Percentiles rank a stretch among this genome's conserved stretches.
These are phyloP conservation scores for Hippasteria phrygiana DNA, from an alignment of 53 echinoderm and acorn worm genomes.

Conservation along the genomic window DNA sequence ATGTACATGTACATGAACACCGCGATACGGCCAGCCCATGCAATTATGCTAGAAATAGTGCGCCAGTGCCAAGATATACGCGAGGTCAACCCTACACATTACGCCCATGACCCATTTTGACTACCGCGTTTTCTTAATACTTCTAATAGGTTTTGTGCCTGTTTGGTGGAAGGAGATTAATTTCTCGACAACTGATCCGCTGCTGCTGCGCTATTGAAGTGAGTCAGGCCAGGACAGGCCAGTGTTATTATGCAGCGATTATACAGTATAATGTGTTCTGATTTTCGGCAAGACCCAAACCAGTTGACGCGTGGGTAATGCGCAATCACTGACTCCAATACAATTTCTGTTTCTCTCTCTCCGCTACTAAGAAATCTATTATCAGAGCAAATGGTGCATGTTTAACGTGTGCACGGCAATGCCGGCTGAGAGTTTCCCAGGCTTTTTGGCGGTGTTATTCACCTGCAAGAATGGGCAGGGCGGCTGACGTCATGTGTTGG, in stretches of 20 bases:
- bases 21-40: not conserved
- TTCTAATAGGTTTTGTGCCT: not conserved
- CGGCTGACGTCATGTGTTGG: slow-evolving; percentile 38
- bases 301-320: slow-evolving; percentile 4
- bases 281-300: not conserved
- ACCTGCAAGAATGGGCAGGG: not conserved
- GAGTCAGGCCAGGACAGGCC: slow-evolving; percentile 17
- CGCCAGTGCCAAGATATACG: too few species aligned
- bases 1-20: not conserved
- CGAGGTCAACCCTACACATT: slow-evolving; percentile 44
- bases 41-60: not conserved
- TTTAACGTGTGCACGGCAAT: not conserved
- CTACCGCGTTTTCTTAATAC: slow-evolving; percentile 1
- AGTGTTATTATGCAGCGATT: not conserved
- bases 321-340: not conserved
- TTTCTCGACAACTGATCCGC: slow-evolving; percentile 41
- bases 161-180: slow-evolving; percentile 41
- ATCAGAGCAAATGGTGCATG: slow-evolving; percentile 31
- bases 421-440: not conserved
- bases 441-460: not conserved
- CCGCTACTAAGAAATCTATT: not conserved
- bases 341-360: not conserved
- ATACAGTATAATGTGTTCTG: slow-evolving; percentile 29
- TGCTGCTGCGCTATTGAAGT: not conserved
- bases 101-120: slow-evolving; percentile 37